These are phyloP conservation scores for Metopia argyrocephala DNA, from an alignment of 2,888 invertebrate species.

Conservation along the genomic window DNA sequence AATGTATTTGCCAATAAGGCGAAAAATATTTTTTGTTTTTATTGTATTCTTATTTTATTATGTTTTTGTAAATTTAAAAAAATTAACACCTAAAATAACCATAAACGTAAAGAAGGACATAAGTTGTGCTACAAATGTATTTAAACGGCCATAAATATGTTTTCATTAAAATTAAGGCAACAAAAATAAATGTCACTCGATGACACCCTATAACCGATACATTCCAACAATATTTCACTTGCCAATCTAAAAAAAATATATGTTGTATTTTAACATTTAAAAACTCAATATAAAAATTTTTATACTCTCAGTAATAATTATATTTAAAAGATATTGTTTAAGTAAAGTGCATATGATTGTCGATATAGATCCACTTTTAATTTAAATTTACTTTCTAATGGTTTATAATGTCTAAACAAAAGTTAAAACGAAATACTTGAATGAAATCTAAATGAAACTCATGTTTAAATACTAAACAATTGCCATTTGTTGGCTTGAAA, in stretches of 20 bases:
- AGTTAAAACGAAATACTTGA: neutral
- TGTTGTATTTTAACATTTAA: too few relatives aligned
- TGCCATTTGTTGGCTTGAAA: slow-evolving; percentile 19
- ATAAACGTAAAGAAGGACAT: neutral
- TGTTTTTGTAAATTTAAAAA: neutral
- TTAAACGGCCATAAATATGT: neutral
- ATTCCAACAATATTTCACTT: too few relatives aligned
- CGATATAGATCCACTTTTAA: neutral
- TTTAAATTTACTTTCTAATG: slow-evolving; percentile 1
- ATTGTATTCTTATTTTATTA: neutral
- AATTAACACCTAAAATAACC: neutral
- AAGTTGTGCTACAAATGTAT: slow-evolving; percentile 18
- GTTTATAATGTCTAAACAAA: neutral
- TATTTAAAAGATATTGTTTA: neutral
- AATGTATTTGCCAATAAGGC: too few relatives aligned
- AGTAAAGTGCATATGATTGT: neutral
- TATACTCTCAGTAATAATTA: too few relatives aligned
- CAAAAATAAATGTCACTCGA: neutral
- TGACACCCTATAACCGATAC: neutral
- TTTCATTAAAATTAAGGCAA: slow-evolving; percentile 15
- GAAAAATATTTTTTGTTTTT: neutral
- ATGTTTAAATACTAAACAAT: slow-evolving; percentile 25
- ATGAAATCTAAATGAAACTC: slow-evolving; percentile 15
- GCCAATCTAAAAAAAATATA: too few relatives aligned
- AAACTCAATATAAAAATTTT: too few relatives aligned